These are phyloP conservation scores for Astur gentilis DNA, from an alignment of 2,113 vertebrate genomes.

Conservation along the genomic window DNA sequence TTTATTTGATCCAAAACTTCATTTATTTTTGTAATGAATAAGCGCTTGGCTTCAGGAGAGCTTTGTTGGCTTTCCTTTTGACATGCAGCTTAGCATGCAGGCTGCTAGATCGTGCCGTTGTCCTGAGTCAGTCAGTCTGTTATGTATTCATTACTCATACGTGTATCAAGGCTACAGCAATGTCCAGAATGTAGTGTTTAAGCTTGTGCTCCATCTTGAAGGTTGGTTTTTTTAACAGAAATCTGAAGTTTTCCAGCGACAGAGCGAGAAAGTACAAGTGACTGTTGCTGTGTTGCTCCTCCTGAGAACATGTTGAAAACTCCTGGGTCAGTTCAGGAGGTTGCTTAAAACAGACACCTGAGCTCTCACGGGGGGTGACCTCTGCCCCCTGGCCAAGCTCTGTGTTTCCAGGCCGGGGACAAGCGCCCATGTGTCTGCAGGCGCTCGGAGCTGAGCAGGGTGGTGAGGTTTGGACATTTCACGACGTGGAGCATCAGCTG, in stretches of 20 bases:
- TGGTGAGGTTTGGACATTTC: rapidly evolving
- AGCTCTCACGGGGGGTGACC: not conserved
- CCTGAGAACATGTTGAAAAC: rapidly evolving
- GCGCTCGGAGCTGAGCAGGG: not conserved
- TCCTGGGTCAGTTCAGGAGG: not conserved
- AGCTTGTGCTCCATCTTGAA: not conserved
- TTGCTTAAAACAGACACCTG: not conserved
- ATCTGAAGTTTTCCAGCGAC: not conserved
- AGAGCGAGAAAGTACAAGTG: rapidly evolving
- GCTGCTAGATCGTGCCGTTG: not conserved
- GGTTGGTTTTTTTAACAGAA: not conserved
- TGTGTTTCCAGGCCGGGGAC: not conserved
- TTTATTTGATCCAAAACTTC: not conserved
- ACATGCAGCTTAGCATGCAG: not conserved
- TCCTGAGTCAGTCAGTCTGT: not conserved
- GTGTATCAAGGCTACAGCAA: rapidly evolving
- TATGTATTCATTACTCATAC: rapidly evolving
- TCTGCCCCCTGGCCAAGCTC: not conserved
- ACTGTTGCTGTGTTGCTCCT: not conserved
- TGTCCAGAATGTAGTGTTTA: not conserved
- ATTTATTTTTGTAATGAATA: not conserved
- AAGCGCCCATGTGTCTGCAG: rapidly evolving
- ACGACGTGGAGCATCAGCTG: not conserved
- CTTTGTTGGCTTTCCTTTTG: not conserved
- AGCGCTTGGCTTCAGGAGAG: not conserved